Conservation (phyloP, 2,888 invertebrate species). For the Mythimna pallens region DNA sequence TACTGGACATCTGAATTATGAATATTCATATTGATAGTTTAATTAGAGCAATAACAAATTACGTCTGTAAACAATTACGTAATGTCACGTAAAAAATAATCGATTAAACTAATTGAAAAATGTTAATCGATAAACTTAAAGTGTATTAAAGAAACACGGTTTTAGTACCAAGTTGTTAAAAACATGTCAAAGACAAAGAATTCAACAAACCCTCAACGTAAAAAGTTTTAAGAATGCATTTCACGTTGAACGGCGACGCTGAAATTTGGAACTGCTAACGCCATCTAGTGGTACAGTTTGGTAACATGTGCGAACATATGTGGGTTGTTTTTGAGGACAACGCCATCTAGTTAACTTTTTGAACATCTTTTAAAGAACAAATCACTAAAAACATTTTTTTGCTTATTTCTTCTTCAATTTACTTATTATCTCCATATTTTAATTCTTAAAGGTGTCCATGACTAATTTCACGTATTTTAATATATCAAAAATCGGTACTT, state of each 20-base stretch:
- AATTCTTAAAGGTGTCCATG: accelerated
- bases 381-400: accelerated
- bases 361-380: not conserved
- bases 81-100: conserved; percentile 19
- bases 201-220: conserved; percentile 48
- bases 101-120: conserved; percentile 11
- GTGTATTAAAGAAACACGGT: not conserved
- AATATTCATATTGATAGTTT: not conserved
- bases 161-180: conserved; percentile 23
- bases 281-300: conserved; percentile 67
- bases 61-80: conserved; percentile 5
- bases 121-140: not conserved
- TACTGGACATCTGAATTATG: not conserved
- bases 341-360: conserved; percentile 37
- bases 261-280: conserved; percentile 61
- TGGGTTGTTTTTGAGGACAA: conserved; percentile 26
- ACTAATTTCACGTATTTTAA: not conserved
- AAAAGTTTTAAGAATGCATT: conserved; percentile 50
- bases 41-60: conserved; percentile 16
- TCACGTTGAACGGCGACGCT: conserved; percentile 10
- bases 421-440: no score
- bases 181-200: conserved; percentile 18
- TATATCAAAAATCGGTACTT: accelerated
- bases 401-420: not conserved
- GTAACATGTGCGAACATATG: not conserved